Base-by-base conservation (phyloP, 2,888 invertebrate genomes). In the Ochropleura plecta region DNA sequence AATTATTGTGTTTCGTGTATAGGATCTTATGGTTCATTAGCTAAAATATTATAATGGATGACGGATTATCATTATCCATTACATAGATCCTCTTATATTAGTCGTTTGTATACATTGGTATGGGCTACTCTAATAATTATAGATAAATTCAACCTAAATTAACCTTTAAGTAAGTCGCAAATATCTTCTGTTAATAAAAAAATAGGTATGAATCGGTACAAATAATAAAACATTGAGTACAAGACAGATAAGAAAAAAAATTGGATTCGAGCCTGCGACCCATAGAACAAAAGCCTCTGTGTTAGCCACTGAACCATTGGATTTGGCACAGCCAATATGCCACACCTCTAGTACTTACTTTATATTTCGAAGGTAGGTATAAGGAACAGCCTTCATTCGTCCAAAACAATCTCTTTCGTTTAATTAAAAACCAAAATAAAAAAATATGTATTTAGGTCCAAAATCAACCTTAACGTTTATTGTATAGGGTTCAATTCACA, bases 11-110 rank as follows among this genome's bases (percentile, higher is more conserved):
- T 72, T 40, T 72, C 57, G 14, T 81, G 30, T 70, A 73, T 83
- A 14, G 71, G 8, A 73, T 70, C 65, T 48, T 69, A 84, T 65
- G 86, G 85, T 83, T 85, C 86, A 85, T 86, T 86, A 81, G 12
- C 10, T 48, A 4, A 64, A 12, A 74, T 81, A 60, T 68, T 5
- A 65, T 76, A 70, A 69, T 73, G 71, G 59, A 57, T 74, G 2
- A 59, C 40, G 0, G 1, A 67, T 63, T 72, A 59, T 20, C 76
- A 78, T 55, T 7, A 62, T 62, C 67, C 49, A 7, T n/a, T 12
- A 60, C 6, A 18, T 44, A 16, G 12, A 51, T 20, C 53, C 68
- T 71, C 67, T 57, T 51, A 55, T 60, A 70, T 57, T 16, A 51
- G 5, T 53, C 0, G 6, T 42, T 51, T 46, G 1, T 51, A 46